Conservation (phyloP, 2,888 invertebrate genomes). For the Allolobophora icterica region DNA sequence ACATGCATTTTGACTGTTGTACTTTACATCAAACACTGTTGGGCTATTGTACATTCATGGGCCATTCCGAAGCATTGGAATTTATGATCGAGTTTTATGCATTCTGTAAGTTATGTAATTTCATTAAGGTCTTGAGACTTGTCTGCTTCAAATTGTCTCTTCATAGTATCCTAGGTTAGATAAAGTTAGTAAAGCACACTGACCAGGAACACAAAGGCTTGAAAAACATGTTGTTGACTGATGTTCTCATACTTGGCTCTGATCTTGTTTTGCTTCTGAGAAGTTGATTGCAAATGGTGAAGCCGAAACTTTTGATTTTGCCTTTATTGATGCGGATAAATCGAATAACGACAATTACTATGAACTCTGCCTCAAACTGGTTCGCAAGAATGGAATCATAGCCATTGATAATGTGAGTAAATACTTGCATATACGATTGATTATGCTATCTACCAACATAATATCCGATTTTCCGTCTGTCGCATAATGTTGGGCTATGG, state of each 20-base stretch:
- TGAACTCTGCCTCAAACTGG: conserved; percentile 60
- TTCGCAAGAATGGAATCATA: conserved; percentile 65
- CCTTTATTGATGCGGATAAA: conserved; percentile 66
- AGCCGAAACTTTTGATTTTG: conserved; percentile 60
- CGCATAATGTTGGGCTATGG: too few relatives aligned
- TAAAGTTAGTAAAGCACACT: not conserved
- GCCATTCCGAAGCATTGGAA: not conserved
- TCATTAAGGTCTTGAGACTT: not conserved
- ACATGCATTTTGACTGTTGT: not conserved
- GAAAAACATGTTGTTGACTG: not conserved
- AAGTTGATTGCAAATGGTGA: conserved; percentile 54
- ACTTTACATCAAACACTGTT: not conserved
- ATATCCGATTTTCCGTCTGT: too few relatives aligned
- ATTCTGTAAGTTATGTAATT: not conserved
- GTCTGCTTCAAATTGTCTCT: too few relatives aligned
- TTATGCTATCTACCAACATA: not conserved
- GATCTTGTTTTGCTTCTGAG: conserved; percentile 46
- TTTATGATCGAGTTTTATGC: not conserved
- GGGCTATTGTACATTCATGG: not conserved
- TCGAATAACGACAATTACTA: conserved; percentile 63
- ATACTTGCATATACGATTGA: not conserved
- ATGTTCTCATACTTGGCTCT: not conserved
- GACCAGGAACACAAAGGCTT: not conserved
- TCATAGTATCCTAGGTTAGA: too few relatives aligned
- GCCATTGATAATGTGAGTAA: conserved; percentile 63